Conservation (phyloP, 2,113 vertebrate genomes). For the Tamias sibiricus region DNA sequence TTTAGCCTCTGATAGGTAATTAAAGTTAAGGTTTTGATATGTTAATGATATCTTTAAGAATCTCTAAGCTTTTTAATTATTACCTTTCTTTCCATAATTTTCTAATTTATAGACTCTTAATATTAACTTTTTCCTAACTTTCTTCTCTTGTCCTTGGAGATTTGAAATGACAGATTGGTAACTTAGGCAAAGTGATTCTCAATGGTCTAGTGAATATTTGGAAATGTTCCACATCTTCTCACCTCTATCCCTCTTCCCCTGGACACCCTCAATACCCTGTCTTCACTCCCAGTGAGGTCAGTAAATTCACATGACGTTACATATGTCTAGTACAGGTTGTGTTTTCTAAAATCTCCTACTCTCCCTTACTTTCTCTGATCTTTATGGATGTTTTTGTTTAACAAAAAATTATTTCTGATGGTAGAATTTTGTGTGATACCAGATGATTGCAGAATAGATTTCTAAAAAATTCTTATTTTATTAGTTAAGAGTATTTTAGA, state of each 20-base stretch:
- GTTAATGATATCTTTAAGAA: background rate
- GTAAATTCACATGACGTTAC: background rate
- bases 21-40: background rate
- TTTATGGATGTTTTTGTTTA: background rate
- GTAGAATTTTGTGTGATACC: background rate
- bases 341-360: background rate
- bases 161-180: background rate
- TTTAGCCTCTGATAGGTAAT: background rate
- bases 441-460: background rate
- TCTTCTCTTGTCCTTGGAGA: background rate
- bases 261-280: background rate
- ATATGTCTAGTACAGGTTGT: background rate
- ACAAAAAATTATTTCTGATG: background rate
- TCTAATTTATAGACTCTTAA: background rate
- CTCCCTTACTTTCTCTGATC: background rate
- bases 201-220: background rate
- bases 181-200: background rate
- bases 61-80: constrained; percentile 19
- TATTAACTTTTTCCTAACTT: background rate
- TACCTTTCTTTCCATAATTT: background rate
- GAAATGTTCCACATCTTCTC: background rate
- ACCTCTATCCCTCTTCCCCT: background rate
- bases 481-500: background rate
- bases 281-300: background rate
- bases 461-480: background rate